Evolutionary conservation across 2,888 invertebrate genomes (phyloP).

Genomic region (Chymomyza caudatula): DNA sequence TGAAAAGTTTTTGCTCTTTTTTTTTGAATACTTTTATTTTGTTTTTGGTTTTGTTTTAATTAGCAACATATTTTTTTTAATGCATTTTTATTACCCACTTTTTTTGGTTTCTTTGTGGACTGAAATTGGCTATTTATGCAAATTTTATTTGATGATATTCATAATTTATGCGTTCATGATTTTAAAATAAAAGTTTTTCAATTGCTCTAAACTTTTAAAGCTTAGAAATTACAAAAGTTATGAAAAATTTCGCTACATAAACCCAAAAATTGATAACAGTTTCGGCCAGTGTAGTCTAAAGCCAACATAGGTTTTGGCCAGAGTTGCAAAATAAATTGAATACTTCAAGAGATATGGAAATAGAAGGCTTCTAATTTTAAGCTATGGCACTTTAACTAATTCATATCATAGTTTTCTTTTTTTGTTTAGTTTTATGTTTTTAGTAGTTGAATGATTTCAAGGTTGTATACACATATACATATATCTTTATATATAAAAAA

Average conservation of each 20-base stretch:
- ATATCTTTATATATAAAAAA: neutral
- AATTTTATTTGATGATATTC: conserved; percentile 25
- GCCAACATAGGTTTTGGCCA: conserved; percentile 23
- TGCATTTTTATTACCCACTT: conserved; percentile 16
- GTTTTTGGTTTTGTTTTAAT: conserved; percentile 35
- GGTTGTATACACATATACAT: conserved; percentile 16
- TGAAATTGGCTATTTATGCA: conserved; percentile 68
- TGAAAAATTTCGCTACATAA: neutral
- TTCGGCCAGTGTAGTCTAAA: neutral
- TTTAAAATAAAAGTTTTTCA: neutral
- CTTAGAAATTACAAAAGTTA: neutral
- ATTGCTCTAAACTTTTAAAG: neutral
- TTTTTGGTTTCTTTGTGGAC: conserved; percentile 44
- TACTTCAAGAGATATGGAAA: too few species aligned
- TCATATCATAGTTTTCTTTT: conserved; percentile 1
- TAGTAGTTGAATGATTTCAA: too few species aligned
- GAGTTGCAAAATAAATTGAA: neutral
- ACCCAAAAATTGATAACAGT: neutral
- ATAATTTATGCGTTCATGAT: neutral
- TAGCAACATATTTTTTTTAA: conserved; percentile 51
- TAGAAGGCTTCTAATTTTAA: conserved; percentile 10
- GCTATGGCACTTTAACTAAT: conserved; percentile 28
- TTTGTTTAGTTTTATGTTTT: neutral
- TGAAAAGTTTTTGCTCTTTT: conserved; percentile 12
- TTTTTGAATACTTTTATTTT: conserved; percentile 6